A percentile compares a stretch with the other conserved stretches of the same genome.
phyloP scores from a whole-genome alignment of 2,797 vertebrate genomes.

The Glyptemys insculpta region DNA sequence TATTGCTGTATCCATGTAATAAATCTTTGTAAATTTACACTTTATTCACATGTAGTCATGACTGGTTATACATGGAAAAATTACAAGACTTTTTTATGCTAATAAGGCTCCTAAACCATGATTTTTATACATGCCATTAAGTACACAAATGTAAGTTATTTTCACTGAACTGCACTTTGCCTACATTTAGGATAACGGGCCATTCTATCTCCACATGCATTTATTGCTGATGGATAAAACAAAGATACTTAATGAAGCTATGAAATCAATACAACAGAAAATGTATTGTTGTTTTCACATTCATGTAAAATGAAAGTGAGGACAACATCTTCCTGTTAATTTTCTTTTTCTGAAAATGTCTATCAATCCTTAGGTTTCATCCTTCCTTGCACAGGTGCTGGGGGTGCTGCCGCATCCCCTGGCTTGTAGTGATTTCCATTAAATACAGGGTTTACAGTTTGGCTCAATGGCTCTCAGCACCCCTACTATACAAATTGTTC shows the following conservation, averaged over 20 bases:
- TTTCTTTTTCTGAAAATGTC: not conserved
- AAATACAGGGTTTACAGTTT: no score
- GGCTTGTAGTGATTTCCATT: no score
- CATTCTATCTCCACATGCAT: not conserved
- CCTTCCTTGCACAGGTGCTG: no score
- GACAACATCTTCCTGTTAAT: not conserved
- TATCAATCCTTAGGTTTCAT: not conserved
- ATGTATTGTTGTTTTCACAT: constrained; percentile 33
- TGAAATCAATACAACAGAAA: constrained; percentile 3
- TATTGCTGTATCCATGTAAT: not conserved
- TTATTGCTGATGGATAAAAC: not conserved
- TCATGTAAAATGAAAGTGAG: not conserved
- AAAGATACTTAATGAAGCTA: constrained; percentile 28
- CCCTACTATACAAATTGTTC: no score
- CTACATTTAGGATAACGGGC: not conserved
- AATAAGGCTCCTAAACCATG: not conserved
- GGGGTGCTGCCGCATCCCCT: no score
- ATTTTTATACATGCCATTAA: not conserved
- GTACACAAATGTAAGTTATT: not conserved
- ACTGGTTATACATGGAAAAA: not conserved
- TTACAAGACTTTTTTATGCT: not conserved
- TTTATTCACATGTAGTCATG: not conserved
- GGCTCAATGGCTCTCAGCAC: no score
- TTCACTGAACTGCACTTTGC: not conserved
- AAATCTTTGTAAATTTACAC: not conserved